Conservation (phyloP, 2,797 vertebrate genomes). For the Mormyrops attenuatus region DNA sequence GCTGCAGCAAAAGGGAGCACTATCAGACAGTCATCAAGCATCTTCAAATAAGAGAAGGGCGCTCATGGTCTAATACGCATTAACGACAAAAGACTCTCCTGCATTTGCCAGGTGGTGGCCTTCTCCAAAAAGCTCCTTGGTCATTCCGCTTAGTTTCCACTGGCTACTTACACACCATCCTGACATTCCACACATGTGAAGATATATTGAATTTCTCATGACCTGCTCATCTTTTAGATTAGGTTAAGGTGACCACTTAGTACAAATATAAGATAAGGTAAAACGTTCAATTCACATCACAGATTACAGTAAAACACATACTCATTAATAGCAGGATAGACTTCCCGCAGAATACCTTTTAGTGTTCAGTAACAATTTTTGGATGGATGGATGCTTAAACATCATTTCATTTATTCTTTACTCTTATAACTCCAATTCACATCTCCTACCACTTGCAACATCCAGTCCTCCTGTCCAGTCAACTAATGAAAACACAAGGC, state of each 20-base stretch:
- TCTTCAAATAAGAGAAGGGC: background rate
- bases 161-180: background rate
- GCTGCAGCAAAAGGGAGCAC: background rate
- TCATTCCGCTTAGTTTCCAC: background rate
- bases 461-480: background rate
- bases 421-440: background rate
- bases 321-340: background rate
- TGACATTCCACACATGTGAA: background rate
- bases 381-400: background rate
- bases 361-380: background rate
- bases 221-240: background rate
- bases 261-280: background rate
- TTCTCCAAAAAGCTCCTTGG: background rate
- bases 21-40: background rate
- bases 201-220: background rate
- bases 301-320: background rate
- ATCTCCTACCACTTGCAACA: background rate
- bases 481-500: slow-evolving; percentile 14
- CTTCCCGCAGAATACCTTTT: background rate
- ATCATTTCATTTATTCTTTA: background rate
- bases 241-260: background rate
- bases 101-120: background rate
- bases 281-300: background rate
- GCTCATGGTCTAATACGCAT: background rate
- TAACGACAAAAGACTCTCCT: background rate